A percentile compares a stretch with the other conserved stretches of the same genome.
Conservation (phyloP, 1,140 invertebrate genomes). For the Nasonia vitripennis region DNA sequence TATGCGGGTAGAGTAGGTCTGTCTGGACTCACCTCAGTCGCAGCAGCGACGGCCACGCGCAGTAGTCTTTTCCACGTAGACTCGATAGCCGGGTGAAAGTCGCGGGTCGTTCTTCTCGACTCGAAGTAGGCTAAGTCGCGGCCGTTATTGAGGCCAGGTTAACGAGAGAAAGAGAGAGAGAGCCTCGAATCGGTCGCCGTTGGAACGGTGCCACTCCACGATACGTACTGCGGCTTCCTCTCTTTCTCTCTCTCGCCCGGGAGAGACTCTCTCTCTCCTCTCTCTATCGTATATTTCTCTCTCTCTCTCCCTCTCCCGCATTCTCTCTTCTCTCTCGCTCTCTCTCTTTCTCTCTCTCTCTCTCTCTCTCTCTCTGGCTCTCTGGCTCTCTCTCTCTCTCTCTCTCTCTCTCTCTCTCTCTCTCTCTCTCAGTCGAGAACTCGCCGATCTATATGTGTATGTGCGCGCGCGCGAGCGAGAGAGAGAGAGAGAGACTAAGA, state of each 20-base stretch:
- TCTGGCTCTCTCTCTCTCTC: conserved; percentile 43
- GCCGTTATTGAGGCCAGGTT: conserved; percentile 17
- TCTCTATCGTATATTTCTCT: conserved; percentile 35
- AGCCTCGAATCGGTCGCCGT: conserved; percentile 1
- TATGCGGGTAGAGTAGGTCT: background rate
- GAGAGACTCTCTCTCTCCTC: conserved; percentile 4
- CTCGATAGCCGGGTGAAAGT: conserved; percentile 20
- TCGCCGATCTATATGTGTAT: no score
- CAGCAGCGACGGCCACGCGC: no score
- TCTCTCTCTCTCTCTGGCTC: conserved; percentile 39
- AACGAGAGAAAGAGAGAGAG: background rate
- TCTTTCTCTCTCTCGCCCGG: conserved; percentile 45
- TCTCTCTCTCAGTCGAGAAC: conserved; percentile 39
- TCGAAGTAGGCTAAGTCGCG: background rate
- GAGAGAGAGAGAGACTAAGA: no score
- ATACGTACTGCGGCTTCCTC: conserved; percentile 28
- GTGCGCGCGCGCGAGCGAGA: no score
- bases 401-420: conserved; percentile 45
- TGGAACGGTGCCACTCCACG: conserved; percentile 40
- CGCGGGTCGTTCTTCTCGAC: conserved; percentile 6
- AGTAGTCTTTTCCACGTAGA: conserved; percentile 44
- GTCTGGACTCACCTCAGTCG: conserved; percentile 2
- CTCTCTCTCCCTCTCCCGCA: conserved; percentile 41
- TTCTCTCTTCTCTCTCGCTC: conserved; percentile 26
- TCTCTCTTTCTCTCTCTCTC: conserved; percentile 37